Evolutionary conservation across 2,797 vertebrate species (phyloP), one percentile per base, ranked within the genome.

Genomic region (Pyrocephalus nanus): DNA sequence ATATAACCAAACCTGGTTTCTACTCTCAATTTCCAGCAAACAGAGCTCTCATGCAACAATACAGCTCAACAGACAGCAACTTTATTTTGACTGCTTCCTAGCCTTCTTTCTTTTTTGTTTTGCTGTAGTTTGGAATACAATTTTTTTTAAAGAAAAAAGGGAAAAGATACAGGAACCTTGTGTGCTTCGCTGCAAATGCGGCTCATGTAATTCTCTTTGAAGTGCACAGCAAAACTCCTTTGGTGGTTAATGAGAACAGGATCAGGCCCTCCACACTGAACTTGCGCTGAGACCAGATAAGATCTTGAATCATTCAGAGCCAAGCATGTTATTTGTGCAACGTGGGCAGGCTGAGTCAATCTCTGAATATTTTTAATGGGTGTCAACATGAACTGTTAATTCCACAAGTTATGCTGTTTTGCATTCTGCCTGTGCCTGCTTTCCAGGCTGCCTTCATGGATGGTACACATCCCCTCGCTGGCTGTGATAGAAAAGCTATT

Each of bases 121-220:
- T 79, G 58, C n/a, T 87, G 34, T 58, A 85, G 61, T 73, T 93
- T 71, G 47, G 42, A 89, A 77, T 51, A 73, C 16, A 54, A 26
- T 62, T 69, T 11, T 76, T 55, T 2, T 45, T 15, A 76, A 69
- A 62, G 23, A 50, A 71, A 86, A 94, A 90, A 74, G 27, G 29
- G 50, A 77, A 92, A 75, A 92, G 20, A 74, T 78, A 84, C 42
- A 83, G 70, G 82, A 91, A 90, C 48, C 2, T 1, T 15, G n/a
- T 42, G 30, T 79, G 53, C 81, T 91, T 94, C 72, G 16, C 71
- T 92, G 87, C 72, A 89, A 96, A 91, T 25, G 42, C 74, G 64
- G 80, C 83, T 96, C 90, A 74, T 74, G 48, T 76, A 90, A 92
- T 91, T 95, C 73, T 70, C 83, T 96, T 96, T 95, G 94, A 96